phyloP scores from a whole-genome alignment of 2,888 invertebrate species.

The Margaritifera margaritifera region DNA sequence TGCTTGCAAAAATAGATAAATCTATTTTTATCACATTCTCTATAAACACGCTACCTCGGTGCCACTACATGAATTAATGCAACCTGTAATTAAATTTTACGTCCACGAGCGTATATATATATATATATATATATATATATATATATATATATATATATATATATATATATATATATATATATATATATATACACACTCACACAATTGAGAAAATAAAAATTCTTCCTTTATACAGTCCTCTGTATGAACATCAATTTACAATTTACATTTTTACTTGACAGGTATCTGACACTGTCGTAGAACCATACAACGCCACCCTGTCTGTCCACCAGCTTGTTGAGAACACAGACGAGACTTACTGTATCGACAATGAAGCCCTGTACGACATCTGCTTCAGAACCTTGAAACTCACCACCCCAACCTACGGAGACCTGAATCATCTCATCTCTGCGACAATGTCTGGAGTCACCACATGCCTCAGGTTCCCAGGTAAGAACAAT shows the following conservation, averaged over 20 bases:
- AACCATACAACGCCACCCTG: constrained; percentile 89
- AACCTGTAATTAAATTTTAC: too few species aligned
- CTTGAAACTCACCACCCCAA: constrained; percentile 85
- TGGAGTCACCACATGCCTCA: constrained; percentile 83
- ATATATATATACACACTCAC: too few species aligned
- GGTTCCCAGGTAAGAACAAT: constrained; percentile 81
- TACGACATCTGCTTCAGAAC: constrained; percentile 94
- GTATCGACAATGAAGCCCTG: constrained; percentile 91
- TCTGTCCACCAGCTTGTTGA: constrained; percentile 82
- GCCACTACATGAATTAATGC: too few species aligned
- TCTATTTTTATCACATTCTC: too few species aligned
- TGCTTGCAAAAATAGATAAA: too few species aligned
- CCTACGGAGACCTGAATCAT: constrained; percentile 91
- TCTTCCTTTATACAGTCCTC: not conserved
- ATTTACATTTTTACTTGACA: constrained; percentile 29
- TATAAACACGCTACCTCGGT: too few species aligned
- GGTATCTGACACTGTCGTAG: constrained; percentile 83
- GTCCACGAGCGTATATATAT: not conserved
- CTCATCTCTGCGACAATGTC: constrained; percentile 78
- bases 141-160: not conserved
- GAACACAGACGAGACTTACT: constrained; percentile 91
- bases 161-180: too few species aligned
- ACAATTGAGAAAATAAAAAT: too few species aligned
- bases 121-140: constrained; percentile 1
- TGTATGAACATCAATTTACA: not conserved